Evolutionary conservation across 2,888 invertebrate genomes (phyloP), one percentile per base, ranked within the genome.

Genomic region (Labia minor): DNA sequence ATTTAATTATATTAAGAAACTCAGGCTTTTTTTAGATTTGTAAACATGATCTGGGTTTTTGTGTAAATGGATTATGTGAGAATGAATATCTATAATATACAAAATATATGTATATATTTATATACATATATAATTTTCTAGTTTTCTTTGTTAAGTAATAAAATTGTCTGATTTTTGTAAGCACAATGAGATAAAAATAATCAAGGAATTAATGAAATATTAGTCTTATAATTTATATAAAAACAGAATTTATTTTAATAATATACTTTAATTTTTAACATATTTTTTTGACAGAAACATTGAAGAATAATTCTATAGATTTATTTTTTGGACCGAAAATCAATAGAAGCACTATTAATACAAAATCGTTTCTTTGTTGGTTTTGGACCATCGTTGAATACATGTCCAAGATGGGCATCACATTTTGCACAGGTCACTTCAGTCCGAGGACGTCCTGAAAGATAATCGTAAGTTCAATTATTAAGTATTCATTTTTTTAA

Each of bases 321-420:
- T 49, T 49, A 49, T 49, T 66, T 63, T 33, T 62, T 21, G 1
- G 49, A 14, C 2, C 49, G 49, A 14, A 81, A 81, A 67, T 76
- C 72, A 49, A 81, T 72, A 10, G 79, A 73, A 0, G 75, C 74
- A 62, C 79, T 78, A 73, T 82, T 82, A 72, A 82, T 78, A 74
- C 82, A 82, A 73, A 79, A 83, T 37, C 83, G 74, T 69, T 79
- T 77, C 10, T 81, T 81, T 1, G 81, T 81, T 21, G 81, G 81
- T 67, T 76, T 74, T 0, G 82, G 82, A 33, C 82, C 82, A 73
- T 83, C 83, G 49, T 80, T 77, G 73, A 83, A 83, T 6, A 83
- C 79, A 73, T 83, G 83, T 1, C 83, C 82, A 21, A 83, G 74
- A 73, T 83, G 83, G 14, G 81, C 78, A 61, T 79, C 76, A 72